A percentile compares a stretch with the other conserved stretches of the same genome.
These are phyloP conservation scores for Drosophila kepulauana DNA, from an alignment of 1,140 invertebrate genomes.

Conservation along the genomic window DNA sequence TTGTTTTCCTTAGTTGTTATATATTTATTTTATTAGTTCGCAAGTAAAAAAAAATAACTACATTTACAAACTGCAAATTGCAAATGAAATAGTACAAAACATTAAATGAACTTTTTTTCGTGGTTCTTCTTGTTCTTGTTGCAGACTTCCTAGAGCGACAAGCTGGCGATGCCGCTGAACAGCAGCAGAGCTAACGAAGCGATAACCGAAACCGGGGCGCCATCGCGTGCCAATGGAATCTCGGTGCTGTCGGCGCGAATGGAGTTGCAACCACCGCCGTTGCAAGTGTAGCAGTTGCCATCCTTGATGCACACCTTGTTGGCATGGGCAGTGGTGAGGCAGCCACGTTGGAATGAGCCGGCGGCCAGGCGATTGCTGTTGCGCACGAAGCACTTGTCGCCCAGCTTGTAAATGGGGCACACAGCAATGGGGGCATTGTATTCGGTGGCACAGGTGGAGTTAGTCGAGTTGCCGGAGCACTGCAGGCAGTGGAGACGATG, in stretches of 20 bases:
- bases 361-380: conserved; percentile 57
- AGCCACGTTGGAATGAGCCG: conserved; percentile 76
- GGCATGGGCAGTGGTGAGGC: conserved; percentile 61
- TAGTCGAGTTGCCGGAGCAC: conserved; percentile 65
- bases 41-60: conserved; percentile 21
- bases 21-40: conserved; percentile 19
- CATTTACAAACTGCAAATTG: neutral
- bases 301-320: conserved; percentile 72
- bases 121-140: neutral
- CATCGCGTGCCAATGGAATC: conserved; percentile 76
- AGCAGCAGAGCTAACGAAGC: conserved; percentile 53
- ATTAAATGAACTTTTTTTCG: neutral
- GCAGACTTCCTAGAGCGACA: conserved; percentile 31
- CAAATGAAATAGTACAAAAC: neutral
- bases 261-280: conserved; percentile 74
- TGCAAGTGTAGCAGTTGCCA: conserved; percentile 69
- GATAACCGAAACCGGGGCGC: conserved; percentile 40
- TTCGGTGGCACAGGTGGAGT: conserved; percentile 62
- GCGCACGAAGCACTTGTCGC: conserved; percentile 79
- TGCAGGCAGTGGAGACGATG: conserved; percentile 71
- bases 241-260: conserved; percentile 48
- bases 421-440: conserved; percentile 49
- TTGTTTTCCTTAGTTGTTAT: conserved; percentile 21
- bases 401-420: conserved; percentile 72
- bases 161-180: conserved; percentile 32